Evolutionary conservation across 2,797 vertebrate species (phyloP).

Genomic region (Rallus crepitans): DNA sequence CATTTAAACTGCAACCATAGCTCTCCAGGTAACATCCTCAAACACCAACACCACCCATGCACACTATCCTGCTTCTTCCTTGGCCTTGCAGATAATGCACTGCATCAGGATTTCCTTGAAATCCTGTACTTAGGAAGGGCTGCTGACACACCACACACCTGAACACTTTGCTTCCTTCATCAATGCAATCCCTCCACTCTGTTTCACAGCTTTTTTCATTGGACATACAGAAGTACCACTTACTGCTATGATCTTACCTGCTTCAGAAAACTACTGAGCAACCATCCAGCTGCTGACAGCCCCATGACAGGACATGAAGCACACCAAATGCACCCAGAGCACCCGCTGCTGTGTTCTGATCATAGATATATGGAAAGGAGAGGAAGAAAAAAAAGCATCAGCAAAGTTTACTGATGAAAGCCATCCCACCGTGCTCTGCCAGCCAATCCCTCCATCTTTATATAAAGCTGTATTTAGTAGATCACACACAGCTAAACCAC

Average conservation of each 20-base stretch:
- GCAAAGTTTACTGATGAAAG: background rate
- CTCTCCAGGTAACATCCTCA: background rate
- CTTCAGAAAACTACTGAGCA: background rate
- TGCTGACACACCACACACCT: background rate
- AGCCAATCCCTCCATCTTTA: background rate
- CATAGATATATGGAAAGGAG: background rate
- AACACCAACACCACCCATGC: too few species aligned
- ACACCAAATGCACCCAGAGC: background rate
- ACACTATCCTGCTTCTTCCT: background rate
- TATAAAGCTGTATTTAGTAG: background rate
- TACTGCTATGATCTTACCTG: background rate
- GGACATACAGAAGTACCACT: background rate
- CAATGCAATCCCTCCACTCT: background rate
- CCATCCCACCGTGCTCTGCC: background rate
- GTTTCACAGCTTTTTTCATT: background rate
- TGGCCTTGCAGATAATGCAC: background rate
- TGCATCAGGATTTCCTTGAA: background rate
- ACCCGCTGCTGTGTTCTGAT: background rate
- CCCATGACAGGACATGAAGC: background rate
- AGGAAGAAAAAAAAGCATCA: background rate
- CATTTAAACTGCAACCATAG: background rate
- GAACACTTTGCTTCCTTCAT: background rate
- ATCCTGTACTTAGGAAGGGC: background rate
- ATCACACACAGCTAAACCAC: background rate
- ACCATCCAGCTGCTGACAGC: background rate